Conservation (phyloP, 2,888 invertebrate genomes). For the Ernsta delagoae region DNA sequence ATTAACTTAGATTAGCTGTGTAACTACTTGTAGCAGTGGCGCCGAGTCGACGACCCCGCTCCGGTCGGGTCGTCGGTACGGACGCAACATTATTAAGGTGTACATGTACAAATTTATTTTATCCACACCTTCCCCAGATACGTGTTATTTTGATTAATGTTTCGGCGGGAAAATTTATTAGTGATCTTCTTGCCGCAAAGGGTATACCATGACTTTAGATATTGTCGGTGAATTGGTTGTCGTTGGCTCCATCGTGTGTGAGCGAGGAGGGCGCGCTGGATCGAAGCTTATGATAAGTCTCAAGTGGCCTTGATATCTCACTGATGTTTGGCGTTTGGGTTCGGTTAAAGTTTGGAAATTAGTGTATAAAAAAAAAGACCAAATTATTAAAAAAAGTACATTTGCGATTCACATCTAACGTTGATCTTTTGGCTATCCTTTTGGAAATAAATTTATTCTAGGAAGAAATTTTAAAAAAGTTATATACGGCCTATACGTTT, state of each 20-base stretch:
- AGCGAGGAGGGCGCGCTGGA: conserved; percentile 59
- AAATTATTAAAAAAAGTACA: conserved; percentile 77
- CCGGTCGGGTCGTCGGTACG: conserved; percentile 47
- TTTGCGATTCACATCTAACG: conserved; percentile 78
- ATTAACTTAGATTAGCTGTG: conserved; percentile 72
- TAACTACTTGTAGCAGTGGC: conserved; percentile 57
- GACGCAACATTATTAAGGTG: conserved; percentile 51
- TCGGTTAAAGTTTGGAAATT: conserved; percentile 82
- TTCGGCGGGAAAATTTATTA: conserved; percentile 71
- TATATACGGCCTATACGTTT: conserved; percentile 81
- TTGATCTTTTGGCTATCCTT: conserved; percentile 83
- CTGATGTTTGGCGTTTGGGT: conserved; percentile 79
- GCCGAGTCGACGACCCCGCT: conserved; percentile 8
- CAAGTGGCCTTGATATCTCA: conserved; percentile 84
- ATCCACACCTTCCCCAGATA: conserved; percentile 62
- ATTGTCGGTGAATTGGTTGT: conserved; percentile 76
- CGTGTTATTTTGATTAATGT: conserved; percentile 67
- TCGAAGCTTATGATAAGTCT: conserved; percentile 77
- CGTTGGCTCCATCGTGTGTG: conserved; percentile 50
- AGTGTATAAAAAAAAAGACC: conserved; percentile 80
- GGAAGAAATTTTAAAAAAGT: conserved; percentile 64
- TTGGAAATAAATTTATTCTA: conserved; percentile 80
- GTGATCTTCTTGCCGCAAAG: conserved; percentile 79
- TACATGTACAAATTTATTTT: conserved; percentile 81
- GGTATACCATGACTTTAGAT: conserved; percentile 76